phyloP scores from a whole-genome alignment of 2,888 invertebrate genomes.

The Melieria crassipennis region DNA sequence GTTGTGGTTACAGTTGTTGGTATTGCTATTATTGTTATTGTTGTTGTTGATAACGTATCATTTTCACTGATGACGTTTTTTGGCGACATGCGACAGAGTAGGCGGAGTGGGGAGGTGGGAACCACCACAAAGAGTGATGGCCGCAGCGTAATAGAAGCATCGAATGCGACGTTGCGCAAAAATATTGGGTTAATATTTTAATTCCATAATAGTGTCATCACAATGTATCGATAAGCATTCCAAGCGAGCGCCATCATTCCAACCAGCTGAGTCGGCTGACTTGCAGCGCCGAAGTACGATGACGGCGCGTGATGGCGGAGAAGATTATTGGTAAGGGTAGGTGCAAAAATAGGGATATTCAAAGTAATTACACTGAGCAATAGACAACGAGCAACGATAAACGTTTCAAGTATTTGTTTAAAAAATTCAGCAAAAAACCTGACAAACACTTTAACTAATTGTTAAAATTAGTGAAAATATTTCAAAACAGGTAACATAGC shows the following conservation, averaged over 20 bases:
- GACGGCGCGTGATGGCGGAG: too few species aligned
- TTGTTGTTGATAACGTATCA: background rate
- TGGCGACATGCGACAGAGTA: background rate
- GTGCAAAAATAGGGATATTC: too few species aligned
- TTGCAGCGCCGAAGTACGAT: too few species aligned
- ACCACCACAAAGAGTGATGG: too few species aligned
- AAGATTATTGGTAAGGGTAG: too few species aligned
- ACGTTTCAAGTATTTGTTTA: too few species aligned
- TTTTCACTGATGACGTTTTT: background rate
- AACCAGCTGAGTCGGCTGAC: background rate
- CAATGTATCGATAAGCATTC: background rate
- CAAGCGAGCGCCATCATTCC: constrained; percentile 1
- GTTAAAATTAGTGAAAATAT: too few species aligned
- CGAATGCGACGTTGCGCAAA: background rate
- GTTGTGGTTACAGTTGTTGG: background rate
- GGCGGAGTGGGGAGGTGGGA: background rate
- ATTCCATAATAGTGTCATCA: constrained; percentile 11
- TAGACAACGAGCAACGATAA: too few species aligned
- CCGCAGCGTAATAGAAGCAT: background rate
- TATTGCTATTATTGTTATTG: background rate
- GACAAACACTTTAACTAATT: too few species aligned
- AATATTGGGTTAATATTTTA: constrained; percentile 11
- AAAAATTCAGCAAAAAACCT: too few species aligned
- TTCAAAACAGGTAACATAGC: too few species aligned
- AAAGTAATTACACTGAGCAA: too few species aligned